Evolutionary conservation across 2,113 vertebrate genomes (phyloP).

Genomic region (Petroica traversi): DNA sequence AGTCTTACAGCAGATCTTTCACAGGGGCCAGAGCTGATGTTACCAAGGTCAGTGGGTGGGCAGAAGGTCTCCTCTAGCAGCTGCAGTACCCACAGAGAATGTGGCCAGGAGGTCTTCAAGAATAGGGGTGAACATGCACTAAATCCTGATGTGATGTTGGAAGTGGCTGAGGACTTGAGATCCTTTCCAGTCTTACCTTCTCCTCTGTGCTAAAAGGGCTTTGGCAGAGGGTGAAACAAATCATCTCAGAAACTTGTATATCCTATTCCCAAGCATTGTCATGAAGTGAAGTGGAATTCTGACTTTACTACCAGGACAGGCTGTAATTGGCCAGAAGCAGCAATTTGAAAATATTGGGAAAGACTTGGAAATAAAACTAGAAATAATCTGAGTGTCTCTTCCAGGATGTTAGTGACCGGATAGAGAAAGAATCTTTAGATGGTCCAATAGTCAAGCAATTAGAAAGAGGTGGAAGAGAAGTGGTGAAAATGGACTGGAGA

Average conservation of each 20-base stretch:
- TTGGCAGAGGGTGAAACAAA: neutral
- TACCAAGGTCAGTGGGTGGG: accelerated
- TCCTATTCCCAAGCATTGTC: neutral
- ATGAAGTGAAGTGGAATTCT: neutral
- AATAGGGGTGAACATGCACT: neutral
- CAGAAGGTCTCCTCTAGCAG: neutral
- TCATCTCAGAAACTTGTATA: neutral
- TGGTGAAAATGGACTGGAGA: slow-evolving; percentile 94
- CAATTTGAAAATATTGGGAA: neutral
- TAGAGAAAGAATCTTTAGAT: slow-evolving; percentile 94
- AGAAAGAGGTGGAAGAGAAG: slow-evolving; percentile 89
- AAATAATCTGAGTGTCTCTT: neutral
- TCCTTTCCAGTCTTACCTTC: neutral
- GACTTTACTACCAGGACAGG: neutral
- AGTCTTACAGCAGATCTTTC: neutral
- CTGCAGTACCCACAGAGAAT: neutral
- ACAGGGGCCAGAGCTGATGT: neutral
- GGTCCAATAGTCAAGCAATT: slow-evolving; percentile 90
- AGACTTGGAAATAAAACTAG: neutral
- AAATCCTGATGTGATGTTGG: neutral
- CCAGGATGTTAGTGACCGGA: slow-evolving; percentile 96
- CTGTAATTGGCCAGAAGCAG: neutral
- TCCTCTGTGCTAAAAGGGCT: neutral
- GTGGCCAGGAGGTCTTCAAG: neutral
- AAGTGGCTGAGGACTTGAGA: neutral